Evolutionary conservation across 2,888 invertebrate species (phyloP).

Genomic region (Polydrusus tereticollis): DNA sequence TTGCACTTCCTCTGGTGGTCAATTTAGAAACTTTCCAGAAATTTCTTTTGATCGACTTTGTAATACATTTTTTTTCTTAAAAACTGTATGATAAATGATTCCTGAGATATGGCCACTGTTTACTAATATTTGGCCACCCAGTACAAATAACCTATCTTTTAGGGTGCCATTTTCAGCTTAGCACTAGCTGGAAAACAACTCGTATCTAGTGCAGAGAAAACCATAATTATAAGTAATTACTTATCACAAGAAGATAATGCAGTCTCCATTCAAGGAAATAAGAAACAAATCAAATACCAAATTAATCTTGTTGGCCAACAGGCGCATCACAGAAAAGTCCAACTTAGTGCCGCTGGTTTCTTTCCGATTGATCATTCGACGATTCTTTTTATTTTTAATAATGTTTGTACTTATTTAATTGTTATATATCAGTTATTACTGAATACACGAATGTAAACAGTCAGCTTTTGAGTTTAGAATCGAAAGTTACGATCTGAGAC

Average conservation of each 20-base stretch:
- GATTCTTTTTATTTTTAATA: background rate
- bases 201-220: background rate
- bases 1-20: too few species aligned
- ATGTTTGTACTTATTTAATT: background rate
- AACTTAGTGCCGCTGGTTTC: background rate
- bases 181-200: background rate
- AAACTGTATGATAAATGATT: too few species aligned
- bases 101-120: too few species aligned
- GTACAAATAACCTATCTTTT: background rate
- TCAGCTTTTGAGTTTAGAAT: too few species aligned
- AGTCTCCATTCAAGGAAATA: background rate
- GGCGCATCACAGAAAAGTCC: background rate
- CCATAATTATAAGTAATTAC: background rate
- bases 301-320: background rate
- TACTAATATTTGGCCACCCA: too few species aligned
- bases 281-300: background rate
- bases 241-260: background rate
- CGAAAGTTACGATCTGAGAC: too few species aligned
- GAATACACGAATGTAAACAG: too few species aligned
- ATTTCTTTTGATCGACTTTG: too few species aligned
- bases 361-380: background rate
- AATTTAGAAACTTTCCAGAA: too few species aligned
- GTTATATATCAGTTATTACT: background rate
- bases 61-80: too few species aligned
- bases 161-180: background rate